Evolutionary conservation across 2,888 invertebrate genomes (phyloP).

Genomic region (Pristionchus arcanus): DNA sequence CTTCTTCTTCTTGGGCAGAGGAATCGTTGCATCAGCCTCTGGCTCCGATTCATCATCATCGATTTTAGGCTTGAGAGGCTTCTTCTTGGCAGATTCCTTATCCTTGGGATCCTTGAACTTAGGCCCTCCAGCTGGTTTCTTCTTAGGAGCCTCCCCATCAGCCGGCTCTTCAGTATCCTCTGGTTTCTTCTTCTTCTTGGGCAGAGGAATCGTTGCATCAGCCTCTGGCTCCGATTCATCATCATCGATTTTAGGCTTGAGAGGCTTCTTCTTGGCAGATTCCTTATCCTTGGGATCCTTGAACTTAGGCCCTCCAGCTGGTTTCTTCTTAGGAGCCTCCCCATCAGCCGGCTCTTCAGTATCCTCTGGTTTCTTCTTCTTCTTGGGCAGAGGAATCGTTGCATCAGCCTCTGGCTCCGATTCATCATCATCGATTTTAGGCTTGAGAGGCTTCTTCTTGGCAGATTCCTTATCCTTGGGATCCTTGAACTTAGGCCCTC

Average conservation of each 20-base stretch:
- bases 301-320: slow-evolving; percentile 20
- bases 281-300: slow-evolving; percentile 31
- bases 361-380: slow-evolving; percentile 31
- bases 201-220: slow-evolving; percentile 1
- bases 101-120: slow-evolving; percentile 20
- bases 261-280: not conserved
- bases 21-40: not conserved
- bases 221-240: slow-evolving; percentile 51
- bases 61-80: not conserved
- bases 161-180: slow-evolving; percentile 29
- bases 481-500: slow-evolving; percentile 48
- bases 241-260: slow-evolving; percentile 17
- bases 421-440: slow-evolving; percentile 43
- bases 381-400: not conserved
- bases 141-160: not conserved
- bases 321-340: slow-evolving; percentile 15
- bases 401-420: slow-evolving; percentile 47
- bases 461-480: too few relatives aligned
- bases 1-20: slow-evolving; percentile 35
- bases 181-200: slow-evolving; percentile 19
- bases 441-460: not conserved
- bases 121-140: slow-evolving; percentile 40
- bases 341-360: slow-evolving; percentile 26
- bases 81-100: not conserved
- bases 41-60: slow-evolving; percentile 41